phyloP scores from a whole-genome alignment of 1,140 invertebrate genomes.

The Coptotermes formosanus region DNA sequence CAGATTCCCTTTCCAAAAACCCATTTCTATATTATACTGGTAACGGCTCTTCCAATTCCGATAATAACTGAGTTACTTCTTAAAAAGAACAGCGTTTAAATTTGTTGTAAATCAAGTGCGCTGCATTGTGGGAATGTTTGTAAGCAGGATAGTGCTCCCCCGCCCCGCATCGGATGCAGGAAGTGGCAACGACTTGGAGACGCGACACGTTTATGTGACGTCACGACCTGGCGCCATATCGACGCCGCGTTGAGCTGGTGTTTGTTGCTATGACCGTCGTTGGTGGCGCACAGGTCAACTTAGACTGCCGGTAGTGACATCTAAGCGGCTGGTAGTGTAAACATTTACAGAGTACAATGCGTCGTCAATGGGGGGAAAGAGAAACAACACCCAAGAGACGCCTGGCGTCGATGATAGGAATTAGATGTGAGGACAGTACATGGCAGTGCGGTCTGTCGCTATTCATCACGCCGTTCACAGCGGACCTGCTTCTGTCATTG shows the following conservation, averaged over 20 bases:
- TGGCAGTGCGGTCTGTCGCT: not conserved
- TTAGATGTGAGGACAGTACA: not conserved
- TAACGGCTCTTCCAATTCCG: not conserved
- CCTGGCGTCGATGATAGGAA: slow-evolving; percentile 16
- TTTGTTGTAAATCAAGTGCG: not conserved
- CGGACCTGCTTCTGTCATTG: not conserved
- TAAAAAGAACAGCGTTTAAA: not conserved
- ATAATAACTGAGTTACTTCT: not conserved
- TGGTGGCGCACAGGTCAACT: not conserved
- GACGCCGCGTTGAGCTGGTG: not conserved
- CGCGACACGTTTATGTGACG: not conserved
- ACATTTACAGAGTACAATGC: not conserved
- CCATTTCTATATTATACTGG: not conserved
- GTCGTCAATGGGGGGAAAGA: not conserved
- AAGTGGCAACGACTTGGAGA: not conserved
- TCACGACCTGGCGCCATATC: not conserved
- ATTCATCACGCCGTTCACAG: not conserved
- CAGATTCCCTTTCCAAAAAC: not conserved
- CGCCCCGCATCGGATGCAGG: not conserved
- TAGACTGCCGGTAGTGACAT: not conserved
- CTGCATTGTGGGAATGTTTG: not conserved
- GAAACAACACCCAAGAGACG: not conserved
- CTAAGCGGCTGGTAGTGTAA: not conserved
- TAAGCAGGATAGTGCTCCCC: not conserved
- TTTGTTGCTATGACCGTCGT: not conserved